phyloP scores from a whole-genome alignment of 2,888 invertebrate genomes.

The Cistogaster globosa region DNA sequence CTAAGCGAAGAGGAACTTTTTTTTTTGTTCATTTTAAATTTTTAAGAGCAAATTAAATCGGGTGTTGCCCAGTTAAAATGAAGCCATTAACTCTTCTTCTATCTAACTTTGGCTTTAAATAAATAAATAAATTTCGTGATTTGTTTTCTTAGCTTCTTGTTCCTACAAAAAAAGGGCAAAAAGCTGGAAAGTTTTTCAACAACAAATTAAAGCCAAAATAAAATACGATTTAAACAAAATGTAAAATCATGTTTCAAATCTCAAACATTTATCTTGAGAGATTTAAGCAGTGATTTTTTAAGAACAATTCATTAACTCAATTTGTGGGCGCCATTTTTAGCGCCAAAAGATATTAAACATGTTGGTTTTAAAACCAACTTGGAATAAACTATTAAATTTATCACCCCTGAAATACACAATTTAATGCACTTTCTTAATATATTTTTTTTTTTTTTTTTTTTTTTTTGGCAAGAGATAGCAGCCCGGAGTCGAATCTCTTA shows the following conservation, averaged over 20 bases:
- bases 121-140: constrained; percentile 14
- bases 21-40: background rate
- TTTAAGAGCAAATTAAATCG: constrained; percentile 46
- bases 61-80: constrained; percentile 75
- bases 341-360: constrained; percentile 75
- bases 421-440: constrained; percentile 56
- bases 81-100: constrained; percentile 77
- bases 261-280: constrained; percentile 63
- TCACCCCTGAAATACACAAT: constrained; percentile 54
- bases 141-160: constrained; percentile 4
- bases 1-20: background rate
- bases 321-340: constrained; percentile 77
- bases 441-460: background rate
- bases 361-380: constrained; percentile 71
- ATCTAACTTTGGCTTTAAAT: constrained; percentile 1
- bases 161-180: background rate
- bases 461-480: constrained; percentile 1
- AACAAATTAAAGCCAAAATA: background rate
- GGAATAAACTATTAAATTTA: constrained; percentile 66
- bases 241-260: constrained; percentile 67
- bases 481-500: constrained; percentile 19
- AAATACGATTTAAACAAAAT: constrained; percentile 56
- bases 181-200: too few species aligned
- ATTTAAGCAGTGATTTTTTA: constrained; percentile 25
- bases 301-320: constrained; percentile 40